A percentile compares a stretch with the other conserved stretches of the same genome.
Evolutionary conservation across 1,140 invertebrate genomes (phyloP).

Genomic region (Eurosta solidaginis): DNA sequence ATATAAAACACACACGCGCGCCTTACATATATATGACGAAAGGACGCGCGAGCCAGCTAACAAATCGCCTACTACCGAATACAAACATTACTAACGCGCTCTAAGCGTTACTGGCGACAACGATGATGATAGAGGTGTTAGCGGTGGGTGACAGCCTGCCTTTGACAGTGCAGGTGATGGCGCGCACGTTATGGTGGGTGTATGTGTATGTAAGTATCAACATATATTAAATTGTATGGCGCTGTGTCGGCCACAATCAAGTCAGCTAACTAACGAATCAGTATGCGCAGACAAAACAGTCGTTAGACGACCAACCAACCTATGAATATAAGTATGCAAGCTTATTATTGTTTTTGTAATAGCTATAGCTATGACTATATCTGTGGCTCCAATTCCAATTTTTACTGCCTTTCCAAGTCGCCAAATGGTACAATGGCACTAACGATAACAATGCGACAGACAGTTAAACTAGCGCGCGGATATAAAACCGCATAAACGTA

Average conservation of each 20-base stretch:
- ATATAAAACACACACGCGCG: constrained; percentile 21
- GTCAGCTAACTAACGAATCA: constrained; percentile 27
- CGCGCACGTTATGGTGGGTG: not conserved
- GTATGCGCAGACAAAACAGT: not conserved
- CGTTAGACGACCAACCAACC: too few relatives aligned
- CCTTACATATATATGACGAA: not conserved
- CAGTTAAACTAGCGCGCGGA: not conserved
- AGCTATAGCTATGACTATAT: too few relatives aligned
- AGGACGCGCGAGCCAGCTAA: not conserved
- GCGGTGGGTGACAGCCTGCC: not conserved
- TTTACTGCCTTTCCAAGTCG: not conserved
- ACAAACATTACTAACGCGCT: not conserved
- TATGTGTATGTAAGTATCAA: not conserved
- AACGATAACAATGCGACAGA: constrained; percentile 11
- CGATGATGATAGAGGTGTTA: constrained; percentile 3
- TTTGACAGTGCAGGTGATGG: constrained; percentile 10
- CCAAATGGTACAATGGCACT: not conserved
- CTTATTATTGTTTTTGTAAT: too few relatives aligned
- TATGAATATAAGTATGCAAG: not conserved
- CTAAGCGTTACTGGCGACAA: not conserved
- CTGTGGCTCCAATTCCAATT: not conserved
- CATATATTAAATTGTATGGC: too few relatives aligned
- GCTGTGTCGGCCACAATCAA: constrained; percentile 1
- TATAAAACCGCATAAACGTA: not conserved
- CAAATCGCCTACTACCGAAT: too few relatives aligned